phyloP scores from a whole-genome alignment of 30 jellyfish, hydroid and myxozoan species.

The Sanderia malayensis region DNA sequence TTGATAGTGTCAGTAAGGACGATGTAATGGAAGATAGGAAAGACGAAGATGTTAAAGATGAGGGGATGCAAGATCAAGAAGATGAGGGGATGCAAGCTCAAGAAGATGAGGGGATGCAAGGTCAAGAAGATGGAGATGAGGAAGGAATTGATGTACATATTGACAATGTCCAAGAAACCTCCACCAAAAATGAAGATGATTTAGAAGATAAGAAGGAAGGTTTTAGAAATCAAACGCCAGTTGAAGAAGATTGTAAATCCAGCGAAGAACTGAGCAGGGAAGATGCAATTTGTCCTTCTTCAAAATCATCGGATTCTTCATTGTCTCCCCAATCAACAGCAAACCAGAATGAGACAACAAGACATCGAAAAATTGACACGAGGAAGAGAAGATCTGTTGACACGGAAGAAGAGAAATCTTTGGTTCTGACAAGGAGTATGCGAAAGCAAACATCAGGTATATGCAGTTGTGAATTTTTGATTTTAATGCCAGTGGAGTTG shows the following conservation, averaged over 20 bases:
- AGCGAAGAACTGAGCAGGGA: too few relatives aligned
- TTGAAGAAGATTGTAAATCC: not conserved
- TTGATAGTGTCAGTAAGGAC: not conserved
- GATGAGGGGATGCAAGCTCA: not conserved
- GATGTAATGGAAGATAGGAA: not conserved
- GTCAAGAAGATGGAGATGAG: not conserved
- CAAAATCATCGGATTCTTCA: not conserved
- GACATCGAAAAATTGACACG: not conserved
- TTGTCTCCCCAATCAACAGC: not conserved
- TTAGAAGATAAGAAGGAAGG: not conserved
- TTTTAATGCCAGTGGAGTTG: too few relatives aligned
- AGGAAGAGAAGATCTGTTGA: conserved; percentile 29
- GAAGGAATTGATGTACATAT: too few relatives aligned
- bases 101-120: not conserved
- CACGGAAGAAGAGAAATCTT: not conserved
- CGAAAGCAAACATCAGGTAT: conserved; percentile 29
- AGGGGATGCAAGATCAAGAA: not conserved
- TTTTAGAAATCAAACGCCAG: not conserved
- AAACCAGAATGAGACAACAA: not conserved
- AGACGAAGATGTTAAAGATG: conserved; percentile 2
- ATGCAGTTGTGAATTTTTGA: too few relatives aligned
- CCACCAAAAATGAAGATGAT: not conserved
- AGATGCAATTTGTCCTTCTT: too few relatives aligned
- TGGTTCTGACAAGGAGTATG: conserved; percentile 45
- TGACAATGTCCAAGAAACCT: too few relatives aligned